These are phyloP conservation scores for Euura saliciscinereae DNA, from an alignment of 1,140 invertebrate genomes.

Conservation along the genomic window DNA sequence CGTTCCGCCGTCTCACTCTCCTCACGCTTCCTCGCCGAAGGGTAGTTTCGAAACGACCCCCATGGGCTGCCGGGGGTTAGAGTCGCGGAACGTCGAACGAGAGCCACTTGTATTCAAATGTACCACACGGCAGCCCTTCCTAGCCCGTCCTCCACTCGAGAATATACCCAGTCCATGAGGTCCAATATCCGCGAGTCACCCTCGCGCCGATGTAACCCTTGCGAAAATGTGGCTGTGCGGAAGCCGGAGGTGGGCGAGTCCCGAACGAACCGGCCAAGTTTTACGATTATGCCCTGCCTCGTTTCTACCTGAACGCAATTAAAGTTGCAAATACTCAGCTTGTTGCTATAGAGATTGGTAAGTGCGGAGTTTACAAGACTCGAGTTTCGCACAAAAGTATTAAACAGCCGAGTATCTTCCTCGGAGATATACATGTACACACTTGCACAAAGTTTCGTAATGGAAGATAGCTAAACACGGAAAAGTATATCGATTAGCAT, in stretches of 20 bases:
- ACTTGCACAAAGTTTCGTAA: too few relatives aligned
- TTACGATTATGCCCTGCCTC: slow-evolving; percentile 35
- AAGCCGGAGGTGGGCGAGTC: not conserved
- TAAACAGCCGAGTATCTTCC: too few relatives aligned
- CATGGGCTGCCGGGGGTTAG: slow-evolving; percentile 11
- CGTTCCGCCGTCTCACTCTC: not conserved
- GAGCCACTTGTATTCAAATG: slow-evolving; percentile 30
- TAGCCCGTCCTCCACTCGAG: not conserved
- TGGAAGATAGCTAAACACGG: too few relatives aligned
- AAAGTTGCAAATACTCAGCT: slow-evolving; percentile 35
- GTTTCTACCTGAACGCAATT: slow-evolving; percentile 32
- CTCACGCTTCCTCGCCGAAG: slow-evolving; percentile 9
- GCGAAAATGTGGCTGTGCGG: not conserved
- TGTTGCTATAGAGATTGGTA: not conserved
- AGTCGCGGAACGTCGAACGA: slow-evolving; percentile 16
- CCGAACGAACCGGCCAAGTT: slow-evolving; percentile 28
- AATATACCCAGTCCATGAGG: not conserved
- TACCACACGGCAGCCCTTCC: slow-evolving; percentile 11
- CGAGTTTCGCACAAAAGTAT: too few relatives aligned
- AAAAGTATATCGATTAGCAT: too few relatives aligned
- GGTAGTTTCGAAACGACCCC: slow-evolving; percentile 18
- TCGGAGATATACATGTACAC: too few relatives aligned
- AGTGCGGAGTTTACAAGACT: too few relatives aligned
- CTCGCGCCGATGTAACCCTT: not conserved
- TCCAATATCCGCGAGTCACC: not conserved